Base-by-base conservation (phyloP, 2,888 invertebrate genomes). In the Mimumesa dahlbomi region DNA sequence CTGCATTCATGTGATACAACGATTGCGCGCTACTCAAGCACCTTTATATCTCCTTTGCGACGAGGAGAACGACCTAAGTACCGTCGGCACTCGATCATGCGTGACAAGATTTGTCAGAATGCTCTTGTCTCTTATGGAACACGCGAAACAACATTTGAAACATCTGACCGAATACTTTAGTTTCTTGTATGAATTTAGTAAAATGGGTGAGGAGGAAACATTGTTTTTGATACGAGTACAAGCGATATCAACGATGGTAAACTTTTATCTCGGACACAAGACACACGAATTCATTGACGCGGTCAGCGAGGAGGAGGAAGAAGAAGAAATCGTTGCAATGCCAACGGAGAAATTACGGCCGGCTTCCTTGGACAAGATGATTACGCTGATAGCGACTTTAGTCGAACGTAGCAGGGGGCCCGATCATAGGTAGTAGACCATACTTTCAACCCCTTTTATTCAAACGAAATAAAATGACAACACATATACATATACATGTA, bases 341-440 rank as follows among this genome's bases (percentile, higher is more conserved):
- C 92, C 93, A 0, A 91, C 93, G 0, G 94, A 94, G 70, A 97
- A 97, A 88, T 93, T 96, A 77, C 93, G 97, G 70, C 97, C 97
- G 0, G 96, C 96, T 0, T 97, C 97, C 0, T 90, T 98, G 11
- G 98, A 98, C 90, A 98, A 98, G 91, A 98, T 98, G 98, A 96
- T 98, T 76, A 95, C 97, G 9, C 90, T 98, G 9, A 95, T 97
- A 25, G 96, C 96, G 0, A 94, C 95, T 1, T 91, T 98, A 13
- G 96, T 97, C 34, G 98, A 98, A 89, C 94, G 96, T 74, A 97
- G 97, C 36, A 91, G 97, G 1, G 95, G 95, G 74, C 91, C 94
- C 4, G 94, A 94, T 85, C 94, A 92, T 73, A 87, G 89, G 72
- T 85, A 66, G 53, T 57, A 18, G 22, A 64, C 11, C 2, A 38